A percentile compares a stretch with the other conserved stretches of the same genome.
Evolutionary conservation across 2,797 vertebrate genomes (phyloP).

Genomic region (Phataginus tetradactyla): DNA sequence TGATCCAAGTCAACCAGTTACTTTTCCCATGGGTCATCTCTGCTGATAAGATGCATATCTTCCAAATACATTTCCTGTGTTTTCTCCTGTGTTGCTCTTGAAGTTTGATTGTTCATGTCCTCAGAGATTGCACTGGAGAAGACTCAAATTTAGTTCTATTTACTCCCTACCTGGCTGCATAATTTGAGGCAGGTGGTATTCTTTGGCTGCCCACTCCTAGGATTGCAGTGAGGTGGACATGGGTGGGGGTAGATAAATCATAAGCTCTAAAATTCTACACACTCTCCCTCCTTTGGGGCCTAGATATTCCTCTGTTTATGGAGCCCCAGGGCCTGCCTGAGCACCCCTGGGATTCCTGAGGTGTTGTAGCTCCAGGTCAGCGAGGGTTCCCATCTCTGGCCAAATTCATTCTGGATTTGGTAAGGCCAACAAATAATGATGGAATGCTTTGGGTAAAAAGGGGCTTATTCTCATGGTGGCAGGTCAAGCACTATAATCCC

Average conservation of each 20-base stretch:
- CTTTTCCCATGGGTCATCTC: not conserved
- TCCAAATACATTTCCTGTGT: not conserved
- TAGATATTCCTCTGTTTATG: not conserved
- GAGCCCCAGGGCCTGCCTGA: conserved; percentile 16
- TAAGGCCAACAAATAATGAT: too few relatives aligned
- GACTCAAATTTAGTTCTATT: not conserved
- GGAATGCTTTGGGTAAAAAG: too few relatives aligned
- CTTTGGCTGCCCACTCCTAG: not conserved
- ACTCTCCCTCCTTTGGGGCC: not conserved
- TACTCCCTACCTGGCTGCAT: not conserved
- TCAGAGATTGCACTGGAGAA: not conserved
- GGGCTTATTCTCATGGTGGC: too few relatives aligned
- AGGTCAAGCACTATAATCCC: too few relatives aligned
- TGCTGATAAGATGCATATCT: conserved; percentile 6
- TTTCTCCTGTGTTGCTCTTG: not conserved
- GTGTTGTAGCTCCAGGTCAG: too few relatives aligned
- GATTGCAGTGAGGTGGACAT: not conserved
- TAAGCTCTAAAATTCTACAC: not conserved
- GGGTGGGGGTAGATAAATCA: not conserved
- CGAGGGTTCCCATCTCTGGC: too few relatives aligned
- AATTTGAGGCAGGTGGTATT: conserved; percentile 6
- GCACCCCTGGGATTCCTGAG: not conserved
- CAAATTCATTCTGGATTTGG: too few relatives aligned
- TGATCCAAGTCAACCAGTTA: not conserved
- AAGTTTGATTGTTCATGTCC: not conserved